Evolutionary conservation across 1,140 invertebrate species (phyloP).

Genomic region (Orius insidiosus): DNA sequence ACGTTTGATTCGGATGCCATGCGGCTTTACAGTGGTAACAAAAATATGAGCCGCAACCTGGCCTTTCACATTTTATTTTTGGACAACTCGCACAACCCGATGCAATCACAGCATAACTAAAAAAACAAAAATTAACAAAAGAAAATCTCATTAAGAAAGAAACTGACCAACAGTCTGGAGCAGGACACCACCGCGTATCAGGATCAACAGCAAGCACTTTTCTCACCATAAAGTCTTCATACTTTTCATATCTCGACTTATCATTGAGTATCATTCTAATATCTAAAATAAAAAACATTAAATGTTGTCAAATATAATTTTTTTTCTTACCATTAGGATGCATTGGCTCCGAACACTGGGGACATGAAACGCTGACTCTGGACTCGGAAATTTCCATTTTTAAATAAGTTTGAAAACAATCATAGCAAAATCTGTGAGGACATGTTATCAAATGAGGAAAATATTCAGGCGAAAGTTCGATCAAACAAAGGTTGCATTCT

Average conservation of each 20-base stretch:
- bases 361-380: slow-evolving; percentile 66
- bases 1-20: slow-evolving; percentile 96
- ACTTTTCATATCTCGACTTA: slow-evolving; percentile 61
- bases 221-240: slow-evolving; percentile 91
- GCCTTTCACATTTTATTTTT: slow-evolving; percentile 76
- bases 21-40: slow-evolving; percentile 96
- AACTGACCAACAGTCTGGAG: slow-evolving; percentile 74
- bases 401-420: slow-evolving; percentile 63
- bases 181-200: slow-evolving; percentile 88
- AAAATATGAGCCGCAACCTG: slow-evolving; percentile 82
- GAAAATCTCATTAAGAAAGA: slow-evolving; percentile 6
- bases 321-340: slow-evolving; percentile 64
- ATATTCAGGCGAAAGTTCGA: slow-evolving; percentile 42
- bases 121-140: slow-evolving; percentile 16
- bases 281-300: slow-evolving; percentile 51
- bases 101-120: slow-evolving; percentile 85
- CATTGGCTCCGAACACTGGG: slow-evolving; percentile 79
- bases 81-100: slow-evolving; percentile 91
- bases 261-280: slow-evolving; percentile 66
- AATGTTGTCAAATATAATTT: too few species aligned
- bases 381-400: slow-evolving; percentile 55
- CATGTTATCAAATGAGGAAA: slow-evolving; percentile 55
- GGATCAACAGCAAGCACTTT: slow-evolving; percentile 82
- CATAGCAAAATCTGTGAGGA: slow-evolving; percentile 54
- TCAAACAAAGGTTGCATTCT: slow-evolving; percentile 60